Evolutionary conservation across 2,113 vertebrate species (phyloP).

Genomic region (Riparia riparia): DNA sequence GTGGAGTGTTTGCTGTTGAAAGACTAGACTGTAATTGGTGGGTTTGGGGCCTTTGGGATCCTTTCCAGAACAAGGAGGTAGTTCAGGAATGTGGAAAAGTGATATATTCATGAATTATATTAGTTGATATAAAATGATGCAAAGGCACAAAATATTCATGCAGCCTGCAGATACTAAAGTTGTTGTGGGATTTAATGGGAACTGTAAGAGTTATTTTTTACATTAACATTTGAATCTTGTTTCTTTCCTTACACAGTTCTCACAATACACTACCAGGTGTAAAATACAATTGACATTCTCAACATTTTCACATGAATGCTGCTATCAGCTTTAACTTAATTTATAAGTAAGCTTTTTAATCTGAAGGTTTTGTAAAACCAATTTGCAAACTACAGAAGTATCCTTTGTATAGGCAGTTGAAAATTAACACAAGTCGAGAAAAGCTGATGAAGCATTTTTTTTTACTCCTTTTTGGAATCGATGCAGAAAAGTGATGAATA

Average conservation of each 20-base stretch:
- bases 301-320: conserved; percentile 32
- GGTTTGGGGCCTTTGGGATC: not conserved
- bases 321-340: not conserved
- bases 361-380: conserved; percentile 13
- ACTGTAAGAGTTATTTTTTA: conserved; percentile 16
- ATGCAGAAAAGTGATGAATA: not conserved
- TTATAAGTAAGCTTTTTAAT: not conserved
- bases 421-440: conserved; percentile 45
- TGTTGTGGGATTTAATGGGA: conserved; percentile 41
- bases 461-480: conserved; percentile 28
- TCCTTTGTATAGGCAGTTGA: conserved; percentile 44
- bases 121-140: not conserved
- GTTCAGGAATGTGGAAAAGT: not conserved
- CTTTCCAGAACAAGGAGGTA: not conserved
- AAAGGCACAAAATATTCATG: not conserved
- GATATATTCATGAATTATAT: not conserved
- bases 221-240: conserved; percentile 12
- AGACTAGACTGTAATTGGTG: not conserved
- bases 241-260: not conserved
- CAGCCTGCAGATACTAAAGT: not conserved
- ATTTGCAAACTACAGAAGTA: not conserved
- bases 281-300: conserved; percentile 43
- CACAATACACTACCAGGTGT: not conserved
- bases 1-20: not conserved
- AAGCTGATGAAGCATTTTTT: conserved; percentile 43